These are phyloP conservation scores for Athene cunicularia DNA, from an alignment of 2,113 vertebrate species.

Conservation along the genomic window DNA sequence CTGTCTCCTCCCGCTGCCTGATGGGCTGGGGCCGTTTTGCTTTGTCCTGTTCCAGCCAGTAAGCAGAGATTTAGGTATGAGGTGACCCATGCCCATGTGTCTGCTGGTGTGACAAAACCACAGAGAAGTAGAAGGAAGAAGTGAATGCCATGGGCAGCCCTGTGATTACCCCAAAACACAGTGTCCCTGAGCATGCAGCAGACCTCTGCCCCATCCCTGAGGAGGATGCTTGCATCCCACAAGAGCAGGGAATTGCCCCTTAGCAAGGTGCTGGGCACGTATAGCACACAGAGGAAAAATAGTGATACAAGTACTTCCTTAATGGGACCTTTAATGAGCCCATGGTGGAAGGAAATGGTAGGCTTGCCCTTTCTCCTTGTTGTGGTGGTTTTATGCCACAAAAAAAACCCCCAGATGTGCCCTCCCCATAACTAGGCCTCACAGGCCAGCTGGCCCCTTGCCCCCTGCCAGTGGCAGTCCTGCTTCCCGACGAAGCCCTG, in stretches of 20 bases:
- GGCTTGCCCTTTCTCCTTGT: neutral
- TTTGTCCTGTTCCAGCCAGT: neutral
- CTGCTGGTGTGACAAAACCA: neutral
- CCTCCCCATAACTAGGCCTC: neutral
- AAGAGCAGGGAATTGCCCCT: neutral
- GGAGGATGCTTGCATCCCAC: neutral
- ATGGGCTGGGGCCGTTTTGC: neutral
- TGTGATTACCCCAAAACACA: neutral
- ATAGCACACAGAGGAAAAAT: neutral
- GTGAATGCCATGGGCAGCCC: fast-evolving
- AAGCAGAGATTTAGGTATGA: neutral
- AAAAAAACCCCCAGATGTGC: neutral
- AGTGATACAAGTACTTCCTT: neutral
- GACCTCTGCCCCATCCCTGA: neutral
- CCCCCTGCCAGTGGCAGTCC: fast-evolving
- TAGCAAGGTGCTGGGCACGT: neutral
- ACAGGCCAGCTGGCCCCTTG: neutral
- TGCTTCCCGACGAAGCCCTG: neutral
- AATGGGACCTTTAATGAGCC: neutral
- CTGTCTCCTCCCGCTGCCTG: fast-evolving
- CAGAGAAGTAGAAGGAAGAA: neutral
- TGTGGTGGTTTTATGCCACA: neutral
- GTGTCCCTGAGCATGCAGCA: neutral
- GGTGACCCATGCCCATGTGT: neutral
- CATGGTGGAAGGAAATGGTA: neutral